Base-by-base conservation (phyloP, 2,797 vertebrate genomes). In the Natrix natrix region DNA sequence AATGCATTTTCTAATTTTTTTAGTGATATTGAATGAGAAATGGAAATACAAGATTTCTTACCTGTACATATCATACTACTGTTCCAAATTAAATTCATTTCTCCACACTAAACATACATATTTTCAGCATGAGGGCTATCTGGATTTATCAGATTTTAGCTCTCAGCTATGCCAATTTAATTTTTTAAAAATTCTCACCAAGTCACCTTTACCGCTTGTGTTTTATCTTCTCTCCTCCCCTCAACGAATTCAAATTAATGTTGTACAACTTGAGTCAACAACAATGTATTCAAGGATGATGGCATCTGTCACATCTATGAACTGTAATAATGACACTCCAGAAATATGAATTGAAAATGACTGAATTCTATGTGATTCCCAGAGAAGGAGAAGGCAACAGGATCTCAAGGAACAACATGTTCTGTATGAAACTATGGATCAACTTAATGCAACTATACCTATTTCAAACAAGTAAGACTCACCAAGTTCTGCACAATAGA, bases 11-110 rank as follows among this genome's bases (percentile, higher is more conserved):
- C 55, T 78, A 56, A 92, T 92, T 94, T 94, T 74, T 96, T 96
- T 93, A 95, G 91, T 88, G 74, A 83, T 91, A 95, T 13, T 88
- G 93, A 96, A 94, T 86, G 52, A 94, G 32, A 94, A 78, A 94
- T 87, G 91, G n/a, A 63, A 92, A 0, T 54, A 88, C 55, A 94
- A 90, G 92, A 93, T 48, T 92, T 95, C 94, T 26, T 92, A 92
- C 61, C 32, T 88, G 1, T 93, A 87, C 32, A 86, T 92, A 37
- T 63, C 52, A 87, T 92, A 95, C 90, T 87, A 95, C 55, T 86
- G 74, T 93, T 97, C 95, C 94, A 59, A 96, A 95, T n/a, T 69
- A 95, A 63, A 95, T 94, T 90, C 52, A 63, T 20, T 95, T 37
- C 55, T 87, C 12, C 93, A 48, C 94, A 28, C 13, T 12, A 54